phyloP scores from a whole-genome alignment of 1,140 invertebrate genomes.

The Sycophila sp. region DNA sequence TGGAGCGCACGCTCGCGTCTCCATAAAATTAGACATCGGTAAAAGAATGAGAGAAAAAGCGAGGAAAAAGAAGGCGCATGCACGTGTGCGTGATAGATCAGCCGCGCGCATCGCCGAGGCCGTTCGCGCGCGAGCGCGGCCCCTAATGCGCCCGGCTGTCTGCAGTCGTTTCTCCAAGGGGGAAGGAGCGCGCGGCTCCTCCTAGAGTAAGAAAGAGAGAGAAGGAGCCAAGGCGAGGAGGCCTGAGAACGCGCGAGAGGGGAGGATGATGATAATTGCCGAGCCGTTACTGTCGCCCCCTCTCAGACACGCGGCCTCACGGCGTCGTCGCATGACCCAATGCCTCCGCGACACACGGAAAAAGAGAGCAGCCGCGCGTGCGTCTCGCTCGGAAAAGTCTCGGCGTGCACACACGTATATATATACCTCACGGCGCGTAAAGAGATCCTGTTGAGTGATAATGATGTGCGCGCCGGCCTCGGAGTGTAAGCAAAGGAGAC shows the following conservation, averaged over 20 bases:
- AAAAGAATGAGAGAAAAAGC: neutral
- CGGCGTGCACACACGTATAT: too few species aligned
- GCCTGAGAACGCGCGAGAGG: too few species aligned
- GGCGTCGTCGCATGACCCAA: conserved; percentile 40
- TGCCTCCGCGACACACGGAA: too few species aligned
- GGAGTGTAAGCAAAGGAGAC: conserved; percentile 15
- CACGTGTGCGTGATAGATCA: neutral
- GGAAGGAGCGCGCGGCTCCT: conserved; percentile 16
- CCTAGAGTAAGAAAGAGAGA: too few species aligned
- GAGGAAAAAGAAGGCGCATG: neutral
- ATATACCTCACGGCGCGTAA: neutral
- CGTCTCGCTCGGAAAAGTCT: conserved; percentile 28
- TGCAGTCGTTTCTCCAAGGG: neutral
- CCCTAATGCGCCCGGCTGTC: neutral
- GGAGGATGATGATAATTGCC: conserved; percentile 56
- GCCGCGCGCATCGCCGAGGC: too few species aligned
- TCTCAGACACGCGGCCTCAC: conserved; percentile 49
- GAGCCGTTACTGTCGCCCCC: conserved; percentile 51
- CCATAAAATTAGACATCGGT: neutral
- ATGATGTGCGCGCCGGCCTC: conserved; percentile 40
- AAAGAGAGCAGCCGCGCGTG: conserved; percentile 43
- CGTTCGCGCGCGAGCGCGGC: too few species aligned
- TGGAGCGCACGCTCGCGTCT: too few species aligned
- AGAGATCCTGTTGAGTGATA: conserved; percentile 32
- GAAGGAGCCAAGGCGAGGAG: too few species aligned